Evolutionary conservation across 2,888 invertebrate genomes (phyloP).

Genomic region (Erannis defoliaria): DNA sequence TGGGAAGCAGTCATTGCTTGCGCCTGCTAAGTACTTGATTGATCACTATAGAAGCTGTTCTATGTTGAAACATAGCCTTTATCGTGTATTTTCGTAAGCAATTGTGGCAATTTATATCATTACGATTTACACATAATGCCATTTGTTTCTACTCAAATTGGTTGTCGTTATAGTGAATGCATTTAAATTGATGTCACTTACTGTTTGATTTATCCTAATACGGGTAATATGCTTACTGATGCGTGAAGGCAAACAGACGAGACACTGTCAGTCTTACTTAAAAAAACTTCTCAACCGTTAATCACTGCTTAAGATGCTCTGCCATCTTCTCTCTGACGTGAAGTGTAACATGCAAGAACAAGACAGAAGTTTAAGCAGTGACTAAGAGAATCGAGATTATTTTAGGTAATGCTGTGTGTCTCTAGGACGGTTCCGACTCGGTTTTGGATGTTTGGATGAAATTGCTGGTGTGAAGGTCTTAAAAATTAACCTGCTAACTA

Average conservation of each 20-base stretch:
- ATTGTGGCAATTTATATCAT: conserved; percentile 72
- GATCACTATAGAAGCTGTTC: conserved; percentile 51
- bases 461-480: too few species aligned
- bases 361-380: too few species aligned
- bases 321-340: too few species aligned
- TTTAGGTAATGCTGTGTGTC: too few species aligned
- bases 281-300: too few species aligned
- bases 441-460: too few species aligned
- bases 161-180: conserved; percentile 69
- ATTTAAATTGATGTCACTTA: conserved; percentile 72
- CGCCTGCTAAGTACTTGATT: conserved; percentile 49
- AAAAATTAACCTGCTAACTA: too few species aligned
- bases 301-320: too few species aligned
- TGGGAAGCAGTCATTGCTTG: conserved; percentile 21
- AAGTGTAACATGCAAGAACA: too few species aligned
- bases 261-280: too few species aligned
- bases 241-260: conserved; percentile 6
- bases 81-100: conserved; percentile 60
- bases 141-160: conserved; percentile 66
- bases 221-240: conserved; percentile 15
- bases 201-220: conserved; percentile 56
- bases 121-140: conserved; percentile 69
- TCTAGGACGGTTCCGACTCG: too few species aligned
- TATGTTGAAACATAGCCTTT: conserved; percentile 67
- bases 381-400: too few species aligned